A percentile compares a stretch with the other conserved stretches of the same genome.
These are phyloP conservation scores for Syngnathus acus DNA, from an alignment of 2,797 vertebrate species.

Conservation along the genomic window DNA sequence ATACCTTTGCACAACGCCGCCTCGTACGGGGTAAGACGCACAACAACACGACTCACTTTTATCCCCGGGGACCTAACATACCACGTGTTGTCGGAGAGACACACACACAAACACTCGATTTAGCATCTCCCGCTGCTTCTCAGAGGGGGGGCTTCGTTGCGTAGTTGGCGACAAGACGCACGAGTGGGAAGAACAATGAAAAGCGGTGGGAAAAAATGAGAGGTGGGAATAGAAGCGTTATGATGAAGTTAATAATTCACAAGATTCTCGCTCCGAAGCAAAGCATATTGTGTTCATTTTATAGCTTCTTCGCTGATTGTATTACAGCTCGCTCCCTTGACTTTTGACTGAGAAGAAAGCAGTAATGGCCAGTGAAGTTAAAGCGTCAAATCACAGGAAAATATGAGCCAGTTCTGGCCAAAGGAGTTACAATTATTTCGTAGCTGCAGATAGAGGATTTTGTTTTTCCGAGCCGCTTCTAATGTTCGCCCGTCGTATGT, in stretches of 20 bases:
- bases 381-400: no score
- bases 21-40: slow-evolving; percentile 87
- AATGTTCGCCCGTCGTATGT: not conserved
- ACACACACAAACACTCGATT: slow-evolving; percentile 8
- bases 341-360: no score
- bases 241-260: slow-evolving; percentile 32
- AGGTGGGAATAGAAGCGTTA: slow-evolving; percentile 13
- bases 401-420: no score
- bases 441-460: no score
- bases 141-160: slow-evolving; percentile 12
- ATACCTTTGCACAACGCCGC: slow-evolving; percentile 98
- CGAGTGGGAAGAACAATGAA: not conserved
- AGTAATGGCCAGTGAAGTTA: no score
- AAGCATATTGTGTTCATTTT: slow-evolving; percentile 2
- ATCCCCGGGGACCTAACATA: not conserved
- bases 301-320: not conserved
- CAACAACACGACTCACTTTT: not conserved
- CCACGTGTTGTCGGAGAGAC: slow-evolving; percentile 6
- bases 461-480: not conserved
- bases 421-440: no score
- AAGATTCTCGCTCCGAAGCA: not conserved
- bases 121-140: slow-evolving; percentile 10
- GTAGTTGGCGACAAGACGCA: slow-evolving; percentile 27
- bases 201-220: slow-evolving; percentile 2
- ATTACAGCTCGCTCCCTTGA: not conserved